Evolutionary conservation across 2,113 vertebrate genomes (phyloP).

Genomic region (Apus apus): DNA sequence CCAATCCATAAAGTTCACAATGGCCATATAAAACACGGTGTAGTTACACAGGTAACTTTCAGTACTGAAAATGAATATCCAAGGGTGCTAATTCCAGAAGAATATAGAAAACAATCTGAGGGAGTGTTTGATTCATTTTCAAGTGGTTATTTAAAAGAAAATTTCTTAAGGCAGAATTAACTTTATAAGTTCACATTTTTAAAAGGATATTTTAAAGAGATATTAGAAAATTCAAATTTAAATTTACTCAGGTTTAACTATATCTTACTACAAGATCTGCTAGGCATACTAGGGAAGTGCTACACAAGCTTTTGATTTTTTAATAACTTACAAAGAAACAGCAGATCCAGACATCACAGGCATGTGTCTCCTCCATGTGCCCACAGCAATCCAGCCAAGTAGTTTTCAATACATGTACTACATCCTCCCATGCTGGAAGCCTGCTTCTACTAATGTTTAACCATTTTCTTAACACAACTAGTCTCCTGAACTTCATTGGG

Average conservation of each 20-base stretch:
- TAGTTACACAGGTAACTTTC: neutral
- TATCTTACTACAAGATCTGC: neutral
- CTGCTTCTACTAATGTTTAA: neutral
- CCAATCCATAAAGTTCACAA: slow-evolving; percentile 5
- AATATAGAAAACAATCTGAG: neutral
- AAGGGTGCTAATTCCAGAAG: neutral
- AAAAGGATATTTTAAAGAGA: neutral
- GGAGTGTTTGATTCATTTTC: neutral
- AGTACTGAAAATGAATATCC: neutral
- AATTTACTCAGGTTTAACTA: neutral
- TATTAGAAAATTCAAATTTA: neutral
- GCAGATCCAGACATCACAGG: neutral
- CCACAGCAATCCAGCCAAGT: neutral
- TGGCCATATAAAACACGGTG: neutral
- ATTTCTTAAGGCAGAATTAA: neutral
- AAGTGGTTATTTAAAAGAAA: neutral
- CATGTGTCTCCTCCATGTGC: neutral
- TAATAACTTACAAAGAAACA: neutral
- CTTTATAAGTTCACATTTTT: neutral
- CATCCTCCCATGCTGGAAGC: neutral
- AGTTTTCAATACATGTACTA: neutral
- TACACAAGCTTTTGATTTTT: neutral
- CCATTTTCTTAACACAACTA: neutral
- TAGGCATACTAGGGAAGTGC: neutral
- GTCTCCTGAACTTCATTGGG: neutral